These are phyloP conservation scores for Zophobas morio DNA, from an alignment of 1,140 invertebrate species.

Conservation along the genomic window DNA sequence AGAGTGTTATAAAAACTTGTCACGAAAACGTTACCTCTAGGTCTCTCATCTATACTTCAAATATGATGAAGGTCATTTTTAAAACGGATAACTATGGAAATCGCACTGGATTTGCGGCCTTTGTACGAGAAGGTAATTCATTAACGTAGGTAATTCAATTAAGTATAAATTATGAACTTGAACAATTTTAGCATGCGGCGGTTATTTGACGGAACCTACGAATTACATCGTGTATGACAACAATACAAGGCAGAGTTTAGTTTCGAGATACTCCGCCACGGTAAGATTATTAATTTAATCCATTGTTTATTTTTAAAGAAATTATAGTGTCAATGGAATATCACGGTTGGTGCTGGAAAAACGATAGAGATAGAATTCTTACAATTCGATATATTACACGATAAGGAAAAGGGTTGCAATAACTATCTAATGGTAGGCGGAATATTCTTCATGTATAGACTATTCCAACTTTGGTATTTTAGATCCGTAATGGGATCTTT, in stretches of 20 bases:
- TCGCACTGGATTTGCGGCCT: conserved; percentile 74
- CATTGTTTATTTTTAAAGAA: conserved; percentile 30
- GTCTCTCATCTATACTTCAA: conserved; percentile 63
- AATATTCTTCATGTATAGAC: neutral
- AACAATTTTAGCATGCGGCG: conserved; percentile 51
- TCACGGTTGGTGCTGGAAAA: conserved; percentile 79
- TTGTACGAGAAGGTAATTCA: conserved; percentile 66
- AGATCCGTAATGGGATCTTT: conserved; percentile 82
- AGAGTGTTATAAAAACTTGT: conserved; percentile 71
- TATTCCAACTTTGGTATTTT: conserved; percentile 58
- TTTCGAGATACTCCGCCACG: neutral
- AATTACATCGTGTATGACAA: conserved; percentile 56
- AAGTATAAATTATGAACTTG: too few relatives aligned
- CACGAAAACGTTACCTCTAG: conserved; percentile 65
- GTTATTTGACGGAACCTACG: conserved; percentile 46
- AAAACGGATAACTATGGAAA: conserved; percentile 69
- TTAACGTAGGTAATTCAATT: too few relatives aligned
- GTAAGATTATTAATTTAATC: neutral
- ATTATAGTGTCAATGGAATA: conserved; percentile 78
- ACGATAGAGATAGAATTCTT: conserved; percentile 77
- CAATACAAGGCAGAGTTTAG: neutral
- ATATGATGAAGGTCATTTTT: conserved; percentile 74
- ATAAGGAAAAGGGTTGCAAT: conserved; percentile 69
- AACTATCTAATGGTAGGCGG: conserved; percentile 76
- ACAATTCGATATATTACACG: conserved; percentile 72